A percentile compares a stretch with the other conserved stretches of the same genome.
These are phyloP conservation scores for Hypothenemus hampei DNA, from an alignment of 1,140 invertebrate genomes.

Conservation along the genomic window DNA sequence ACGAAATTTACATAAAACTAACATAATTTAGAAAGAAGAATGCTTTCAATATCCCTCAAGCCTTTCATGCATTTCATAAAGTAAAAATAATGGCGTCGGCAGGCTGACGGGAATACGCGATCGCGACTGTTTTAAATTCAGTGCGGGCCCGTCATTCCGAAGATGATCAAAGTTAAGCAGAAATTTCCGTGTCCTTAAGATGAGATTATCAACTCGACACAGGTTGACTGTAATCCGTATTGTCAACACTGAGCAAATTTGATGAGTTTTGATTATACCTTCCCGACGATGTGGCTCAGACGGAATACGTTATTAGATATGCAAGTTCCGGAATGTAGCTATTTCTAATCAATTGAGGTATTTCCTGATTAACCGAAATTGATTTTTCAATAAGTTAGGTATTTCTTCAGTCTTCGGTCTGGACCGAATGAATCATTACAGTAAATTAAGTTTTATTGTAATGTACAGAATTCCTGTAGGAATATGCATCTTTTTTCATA, in stretches of 20 bases:
- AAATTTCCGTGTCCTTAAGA: conserved; percentile 45
- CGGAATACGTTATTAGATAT: conserved; percentile 39
- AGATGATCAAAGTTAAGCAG: conserved; percentile 46
- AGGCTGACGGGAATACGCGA: conserved; percentile 24
- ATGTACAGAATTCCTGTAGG: no score
- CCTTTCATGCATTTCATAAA: conserved; percentile 29
- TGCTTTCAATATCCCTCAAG: conserved; percentile 28
- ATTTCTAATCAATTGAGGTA: background rate
- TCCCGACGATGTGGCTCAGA: conserved; percentile 28
- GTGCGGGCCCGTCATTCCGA: conserved; percentile 43
- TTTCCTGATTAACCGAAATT: no score
- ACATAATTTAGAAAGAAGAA: conserved; percentile 25
- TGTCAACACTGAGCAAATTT: conserved; percentile 46
- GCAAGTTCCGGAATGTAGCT: no score
- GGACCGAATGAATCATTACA: no score
- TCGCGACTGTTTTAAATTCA: conserved; percentile 40
- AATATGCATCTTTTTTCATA: no score
- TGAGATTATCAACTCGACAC: conserved; percentile 44
- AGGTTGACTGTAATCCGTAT: conserved; percentile 45
- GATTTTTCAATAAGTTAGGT: no score
- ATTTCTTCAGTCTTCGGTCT: no score
- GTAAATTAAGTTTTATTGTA: no score
- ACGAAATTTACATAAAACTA: conserved; percentile 20
- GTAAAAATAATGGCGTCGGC: conserved; percentile 31
- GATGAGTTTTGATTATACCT: conserved; percentile 47